These are phyloP conservation scores for Drosophila ficusphila DNA, from an alignment of 1,140 invertebrate species.

Conservation along the genomic window DNA sequence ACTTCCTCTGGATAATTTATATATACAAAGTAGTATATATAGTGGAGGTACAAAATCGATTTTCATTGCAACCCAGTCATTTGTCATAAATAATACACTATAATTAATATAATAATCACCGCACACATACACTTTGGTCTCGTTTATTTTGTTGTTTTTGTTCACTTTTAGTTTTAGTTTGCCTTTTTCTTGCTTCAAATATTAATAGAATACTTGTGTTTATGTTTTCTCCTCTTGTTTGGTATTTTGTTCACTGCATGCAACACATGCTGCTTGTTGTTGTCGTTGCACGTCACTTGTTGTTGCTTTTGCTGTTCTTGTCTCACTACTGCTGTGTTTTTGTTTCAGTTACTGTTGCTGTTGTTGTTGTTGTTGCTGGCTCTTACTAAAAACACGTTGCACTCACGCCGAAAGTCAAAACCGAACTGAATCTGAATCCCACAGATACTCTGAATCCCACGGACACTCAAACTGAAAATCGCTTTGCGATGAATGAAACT, in stretches of 20 bases:
- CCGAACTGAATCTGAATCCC: slow-evolving; percentile 49
- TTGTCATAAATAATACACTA: slow-evolving; percentile 57
- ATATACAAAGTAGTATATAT: slow-evolving; percentile 6
- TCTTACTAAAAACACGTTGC: slow-evolving; percentile 54
- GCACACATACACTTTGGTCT: slow-evolving; percentile 39
- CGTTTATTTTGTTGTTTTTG: slow-evolving; percentile 2
- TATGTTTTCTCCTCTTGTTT: slow-evolving; percentile 7
- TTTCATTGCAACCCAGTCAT: slow-evolving; percentile 62
- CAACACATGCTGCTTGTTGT: slow-evolving; percentile 60
- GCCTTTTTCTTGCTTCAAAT: slow-evolving; percentile 15
- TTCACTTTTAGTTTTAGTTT: neutral
- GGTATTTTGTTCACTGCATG: slow-evolving; percentile 52
- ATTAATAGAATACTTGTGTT: slow-evolving; percentile 9
- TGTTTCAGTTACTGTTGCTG: slow-evolving; percentile 25
- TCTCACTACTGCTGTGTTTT: slow-evolving; percentile 3
- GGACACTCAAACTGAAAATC: slow-evolving; percentile 29
- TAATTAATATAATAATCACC: slow-evolving; percentile 69
- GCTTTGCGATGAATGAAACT: slow-evolving; percentile 75
- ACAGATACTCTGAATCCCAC: slow-evolving; percentile 42
- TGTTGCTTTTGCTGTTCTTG: slow-evolving; percentile 31
- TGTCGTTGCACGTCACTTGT: slow-evolving; percentile 27
- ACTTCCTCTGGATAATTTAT: slow-evolving; percentile 45
- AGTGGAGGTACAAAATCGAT: slow-evolving; percentile 50
- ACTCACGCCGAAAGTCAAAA: slow-evolving; percentile 79
- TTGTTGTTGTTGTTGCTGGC: slow-evolving; percentile 37